A percentile compares a stretch with the other conserved stretches of the same genome.
Conservation (phyloP, 2,797 vertebrate genomes). For the Helostoma temminkii region DNA sequence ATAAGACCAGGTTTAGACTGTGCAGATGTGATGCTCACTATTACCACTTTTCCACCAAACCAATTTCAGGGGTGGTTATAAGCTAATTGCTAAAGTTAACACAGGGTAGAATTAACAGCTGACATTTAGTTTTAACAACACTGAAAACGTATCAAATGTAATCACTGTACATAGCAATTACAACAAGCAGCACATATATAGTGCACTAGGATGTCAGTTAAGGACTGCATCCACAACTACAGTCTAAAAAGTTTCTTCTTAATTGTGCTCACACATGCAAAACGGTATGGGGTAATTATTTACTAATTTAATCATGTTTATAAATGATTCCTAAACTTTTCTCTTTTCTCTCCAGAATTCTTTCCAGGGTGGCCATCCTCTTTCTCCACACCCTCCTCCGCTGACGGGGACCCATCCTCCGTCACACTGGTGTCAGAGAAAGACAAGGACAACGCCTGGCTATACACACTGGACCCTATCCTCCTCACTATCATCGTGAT, state of each 20-base stretch:
- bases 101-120: no score
- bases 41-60: no score
- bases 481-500: constrained; percentile 98
- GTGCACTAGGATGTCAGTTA: no score
- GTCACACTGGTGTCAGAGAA: constrained; percentile 89
- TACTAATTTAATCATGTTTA: neutral
- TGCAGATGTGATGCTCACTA: no score
- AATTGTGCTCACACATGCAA: neutral
- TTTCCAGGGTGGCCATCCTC: constrained; percentile 87
- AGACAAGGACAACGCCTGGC: constrained; percentile 95
- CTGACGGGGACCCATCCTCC: constrained; percentile 86
- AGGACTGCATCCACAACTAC: no score
- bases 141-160: no score
- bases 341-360: constrained; percentile 80
- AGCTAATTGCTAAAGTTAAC: no score
- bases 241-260: no score
- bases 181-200: no score
- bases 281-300: neutral
- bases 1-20: neutral
- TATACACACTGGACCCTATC: constrained; percentile 96
- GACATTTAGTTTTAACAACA: no score
- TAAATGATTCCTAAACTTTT: neutral
- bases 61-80: no score
- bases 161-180: no score
- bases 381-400: constrained; percentile 78